Base-by-base conservation (phyloP, 92 coral and sea anemone genomes). In the Actinostola sp. region DNA sequence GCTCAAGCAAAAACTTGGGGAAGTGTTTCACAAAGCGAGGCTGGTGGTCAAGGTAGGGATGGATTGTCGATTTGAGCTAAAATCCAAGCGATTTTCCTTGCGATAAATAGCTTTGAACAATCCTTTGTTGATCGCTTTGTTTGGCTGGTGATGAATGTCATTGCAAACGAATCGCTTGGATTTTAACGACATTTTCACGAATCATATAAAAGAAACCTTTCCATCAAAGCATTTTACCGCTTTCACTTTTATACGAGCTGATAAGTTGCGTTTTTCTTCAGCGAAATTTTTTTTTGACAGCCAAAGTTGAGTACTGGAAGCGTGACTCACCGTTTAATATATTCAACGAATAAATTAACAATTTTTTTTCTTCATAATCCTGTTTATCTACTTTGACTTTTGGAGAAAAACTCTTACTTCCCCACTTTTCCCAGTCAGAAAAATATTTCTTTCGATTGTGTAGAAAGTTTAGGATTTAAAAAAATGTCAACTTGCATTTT, bases 1-100 rank as follows among this genome's bases (percentile, higher is more conserved):
- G 82, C 82, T 61, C 97, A 87, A 32, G 77, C 87, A 92, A 95
- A 89, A 80, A 95, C 99, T 57, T 95, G 99, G 99, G 99, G 96
- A 87, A 95, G 75, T 86, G 86, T 87, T 71, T 95, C 97, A 64
- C 92, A 96, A 95, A 95, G 83, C 99, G 99, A 82, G 99, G 99
- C 86, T 95, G 99, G 99, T 95, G 99, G 99, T 95, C 97, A 78
- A 95, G 99, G 99, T 95, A 86, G 29, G 77, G n/a, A 45, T 25
- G 32, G 8, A 31, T 51, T n/a, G 17, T 2, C 24, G 17, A n/a
- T 55, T 31, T 7, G 23, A 25, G 2, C 19, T 4, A 6, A 66
- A 70, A 30, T 12, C 55, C 15, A 36, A 49, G 29, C 33, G 17
- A 21, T 49, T 20, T 44, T 20, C 32, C 15, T 31, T 2, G 29